Evolutionary conservation across 2,888 invertebrate genomes (phyloP).

Genomic region (Volucella zonaria): DNA sequence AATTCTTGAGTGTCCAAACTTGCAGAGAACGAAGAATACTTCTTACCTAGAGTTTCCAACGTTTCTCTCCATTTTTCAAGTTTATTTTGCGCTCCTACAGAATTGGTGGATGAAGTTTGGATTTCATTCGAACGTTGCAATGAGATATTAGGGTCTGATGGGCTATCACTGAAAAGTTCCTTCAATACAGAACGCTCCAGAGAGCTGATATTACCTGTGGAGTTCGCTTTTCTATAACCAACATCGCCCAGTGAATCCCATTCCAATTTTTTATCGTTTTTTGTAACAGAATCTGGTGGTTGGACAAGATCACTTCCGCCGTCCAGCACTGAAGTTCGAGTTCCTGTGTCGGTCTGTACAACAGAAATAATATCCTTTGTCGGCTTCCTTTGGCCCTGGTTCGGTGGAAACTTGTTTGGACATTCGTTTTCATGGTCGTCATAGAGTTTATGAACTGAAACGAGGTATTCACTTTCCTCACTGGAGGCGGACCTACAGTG

Average conservation of each 20-base stretch:
- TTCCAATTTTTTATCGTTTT: conserved; percentile 89
- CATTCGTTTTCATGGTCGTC: neutral
- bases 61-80: conserved; percentile 74
- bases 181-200: conserved; percentile 80
- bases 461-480: conserved; percentile 41
- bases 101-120: neutral
- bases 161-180: conserved; percentile 76
- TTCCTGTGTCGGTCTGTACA: neutral
- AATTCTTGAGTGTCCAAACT: conserved; percentile 51
- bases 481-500: conserved; percentile 53
- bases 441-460: conserved; percentile 16
- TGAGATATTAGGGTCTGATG: conserved; percentile 68
- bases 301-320: conserved; percentile 81
- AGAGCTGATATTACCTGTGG: conserved; percentile 82
- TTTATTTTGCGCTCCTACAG: conserved; percentile 7
- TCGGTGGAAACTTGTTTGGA: conserved; percentile 27
- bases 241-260: conserved; percentile 95
- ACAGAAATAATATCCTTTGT: conserved; percentile 23
- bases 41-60: conserved; percentile 70
- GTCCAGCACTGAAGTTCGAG: conserved; percentile 70
- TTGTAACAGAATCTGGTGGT: conserved; percentile 89
- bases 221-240: conserved; percentile 87
- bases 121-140: conserved; percentile 4
- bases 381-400: neutral
- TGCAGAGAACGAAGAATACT: conserved; percentile 63